phyloP scores from a whole-genome alignment of 35 echinoderm and acorn worm species.

The Amphiura filiformis region DNA sequence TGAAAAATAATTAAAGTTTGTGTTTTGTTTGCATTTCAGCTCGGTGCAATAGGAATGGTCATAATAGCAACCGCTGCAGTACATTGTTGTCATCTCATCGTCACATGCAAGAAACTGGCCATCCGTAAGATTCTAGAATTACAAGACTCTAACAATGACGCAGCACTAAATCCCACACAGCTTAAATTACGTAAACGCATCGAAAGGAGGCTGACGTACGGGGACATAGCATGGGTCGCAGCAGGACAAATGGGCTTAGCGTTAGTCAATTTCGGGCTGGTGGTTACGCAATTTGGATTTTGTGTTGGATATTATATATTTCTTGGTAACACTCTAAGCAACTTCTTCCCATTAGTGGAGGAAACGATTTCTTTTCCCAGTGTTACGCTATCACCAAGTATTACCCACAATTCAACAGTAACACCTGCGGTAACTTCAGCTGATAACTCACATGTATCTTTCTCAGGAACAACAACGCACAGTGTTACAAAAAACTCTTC shows the following conservation, averaged over 20 bases:
- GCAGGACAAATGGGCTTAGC: slow-evolving; percentile 55
- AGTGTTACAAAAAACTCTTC: too few species aligned
- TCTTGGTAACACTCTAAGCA: slow-evolving; percentile 67
- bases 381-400: not conserved
- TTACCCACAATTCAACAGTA: not conserved
- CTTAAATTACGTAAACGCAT: slow-evolving; percentile 21
- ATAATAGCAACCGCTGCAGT: slow-evolving; percentile 67
- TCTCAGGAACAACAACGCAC: not conserved
- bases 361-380: not conserved
- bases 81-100: slow-evolving; percentile 88
- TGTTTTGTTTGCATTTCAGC: not conserved
- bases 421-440: not conserved
- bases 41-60: slow-evolving; percentile 21
- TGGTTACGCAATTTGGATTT: slow-evolving; percentile 93
- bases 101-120: slow-evolving; percentile 85
- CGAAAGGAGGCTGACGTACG: slow-evolving; percentile 67
- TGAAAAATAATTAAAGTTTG: too few species aligned
- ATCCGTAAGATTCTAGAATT: slow-evolving; percentile 29
- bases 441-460: not conserved
- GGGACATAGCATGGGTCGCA: slow-evolving; percentile 56
- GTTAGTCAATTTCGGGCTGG: slow-evolving; percentile 55
- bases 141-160: not conserved
- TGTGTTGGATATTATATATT: slow-evolving; percentile 91
- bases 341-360: slow-evolving; percentile 58
- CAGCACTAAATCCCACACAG: not conserved